A percentile compares a stretch with the other conserved stretches of the same genome.
Evolutionary conservation across 2,113 vertebrate species (phyloP).

Genomic region (Oncorhynchus nerka): DNA sequence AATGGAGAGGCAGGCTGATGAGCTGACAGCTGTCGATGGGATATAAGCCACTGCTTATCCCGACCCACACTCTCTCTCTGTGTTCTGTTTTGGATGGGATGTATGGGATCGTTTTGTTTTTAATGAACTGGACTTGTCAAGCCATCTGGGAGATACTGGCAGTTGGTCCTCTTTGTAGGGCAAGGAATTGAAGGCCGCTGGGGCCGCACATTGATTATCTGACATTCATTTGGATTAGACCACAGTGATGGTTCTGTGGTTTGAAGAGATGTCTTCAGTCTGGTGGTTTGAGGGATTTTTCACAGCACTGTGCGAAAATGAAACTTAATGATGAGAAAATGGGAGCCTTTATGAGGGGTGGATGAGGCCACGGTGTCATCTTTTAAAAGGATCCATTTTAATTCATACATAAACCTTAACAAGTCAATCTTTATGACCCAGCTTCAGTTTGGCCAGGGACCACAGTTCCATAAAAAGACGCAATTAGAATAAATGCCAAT

Average conservation of each 20-base stretch:
- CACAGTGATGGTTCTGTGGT: slow-evolving; percentile 23
- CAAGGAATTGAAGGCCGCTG: slow-evolving; percentile 38
- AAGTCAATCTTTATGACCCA: slow-evolving; percentile 29
- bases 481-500: slow-evolving; percentile 41
- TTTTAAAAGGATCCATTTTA: slow-evolving; percentile 31
- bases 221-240: slow-evolving; percentile 58
- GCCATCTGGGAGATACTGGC: slow-evolving; percentile 47
- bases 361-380: slow-evolving; percentile 19
- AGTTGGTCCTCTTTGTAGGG: slow-evolving; percentile 36
- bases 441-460: slow-evolving; percentile 23
- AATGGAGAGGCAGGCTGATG: slow-evolving; percentile 40
- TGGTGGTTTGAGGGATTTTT: slow-evolving; percentile 5
- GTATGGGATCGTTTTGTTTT: slow-evolving; percentile 40
- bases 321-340: slow-evolving; percentile 27
- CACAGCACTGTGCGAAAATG: slow-evolving; percentile 3
- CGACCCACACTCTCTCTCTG: slow-evolving; percentile 15
- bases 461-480: slow-evolving; percentile 36
- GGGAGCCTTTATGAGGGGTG: slow-evolving; percentile 17
- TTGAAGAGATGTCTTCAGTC: slow-evolving; percentile 23
- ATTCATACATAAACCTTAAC: slow-evolving; percentile 44
- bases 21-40: slow-evolving; percentile 65
- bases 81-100: slow-evolving; percentile 29
- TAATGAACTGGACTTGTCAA: slow-evolving; percentile 64
- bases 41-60: slow-evolving; percentile 53
- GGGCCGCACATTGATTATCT: slow-evolving; percentile 56